A percentile compares a stretch with the other conserved stretches of the same genome.
Evolutionary conservation across 2,888 invertebrate genomes (phyloP).

Genomic region (Encarsia formosa): DNA sequence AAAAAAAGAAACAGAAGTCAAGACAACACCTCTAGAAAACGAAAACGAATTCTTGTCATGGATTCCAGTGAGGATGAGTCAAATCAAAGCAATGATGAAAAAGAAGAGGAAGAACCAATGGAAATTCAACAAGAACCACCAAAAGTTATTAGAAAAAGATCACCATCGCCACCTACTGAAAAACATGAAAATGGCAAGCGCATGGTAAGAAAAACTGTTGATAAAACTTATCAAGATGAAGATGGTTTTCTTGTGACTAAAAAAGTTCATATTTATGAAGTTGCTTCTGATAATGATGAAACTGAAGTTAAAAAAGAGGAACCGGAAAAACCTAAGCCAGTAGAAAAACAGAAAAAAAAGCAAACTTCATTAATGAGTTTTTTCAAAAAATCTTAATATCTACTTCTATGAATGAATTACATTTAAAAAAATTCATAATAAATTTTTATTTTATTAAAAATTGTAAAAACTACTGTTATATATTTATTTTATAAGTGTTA

Average conservation of each 20-base stretch:
- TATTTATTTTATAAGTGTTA: conserved; percentile 1
- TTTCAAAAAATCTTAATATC: conserved; percentile 42
- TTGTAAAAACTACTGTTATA: neutral
- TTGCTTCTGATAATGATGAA: conserved; percentile 36
- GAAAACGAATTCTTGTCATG: conserved; percentile 40
- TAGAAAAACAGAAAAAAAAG: conserved; percentile 33
- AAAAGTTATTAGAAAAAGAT: conserved; percentile 28
- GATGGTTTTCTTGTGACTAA: conserved; percentile 49
- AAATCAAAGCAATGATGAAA: conserved; percentile 23
- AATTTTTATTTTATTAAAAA: neutral
- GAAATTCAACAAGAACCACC: conserved; percentile 30
- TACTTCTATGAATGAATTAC: neutral
- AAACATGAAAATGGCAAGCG: conserved; percentile 38
- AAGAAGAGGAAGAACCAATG: conserved; percentile 30
- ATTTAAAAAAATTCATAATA: neutral
- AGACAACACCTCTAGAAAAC: conserved; percentile 33
- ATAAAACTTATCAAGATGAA: conserved; percentile 44
- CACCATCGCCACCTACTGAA: conserved; percentile 39
- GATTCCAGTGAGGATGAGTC: conserved; percentile 40
- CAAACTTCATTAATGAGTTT: conserved; percentile 46
- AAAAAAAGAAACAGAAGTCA: conserved; percentile 38
- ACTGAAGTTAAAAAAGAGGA: conserved; percentile 34
- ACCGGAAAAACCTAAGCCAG: conserved; percentile 17
- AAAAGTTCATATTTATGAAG: conserved; percentile 45
- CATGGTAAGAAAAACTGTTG: conserved; percentile 43